Percentiles rank a stretch among this genome's conserved stretches.
Conservation (phyloP, 2,113 vertebrate species). For the Albula glossodonta region DNA sequence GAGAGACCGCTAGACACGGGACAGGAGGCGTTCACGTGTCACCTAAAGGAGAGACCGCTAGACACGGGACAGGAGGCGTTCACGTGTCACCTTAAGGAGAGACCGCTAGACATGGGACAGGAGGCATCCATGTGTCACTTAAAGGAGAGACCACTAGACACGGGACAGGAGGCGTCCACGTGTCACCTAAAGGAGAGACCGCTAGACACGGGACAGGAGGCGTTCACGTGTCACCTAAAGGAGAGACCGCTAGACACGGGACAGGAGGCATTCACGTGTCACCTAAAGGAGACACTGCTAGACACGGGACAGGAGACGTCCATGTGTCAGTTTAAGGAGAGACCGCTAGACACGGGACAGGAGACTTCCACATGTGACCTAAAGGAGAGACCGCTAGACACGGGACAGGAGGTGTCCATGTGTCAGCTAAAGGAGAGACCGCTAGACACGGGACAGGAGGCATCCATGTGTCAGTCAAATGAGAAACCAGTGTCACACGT, state of each 20-base stretch:
- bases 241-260: background rate
- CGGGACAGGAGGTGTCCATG: background rate
- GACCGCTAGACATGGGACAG: background rate
- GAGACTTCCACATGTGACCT: background rate
- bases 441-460: background rate
- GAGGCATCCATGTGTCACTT: background rate
- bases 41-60: background rate
- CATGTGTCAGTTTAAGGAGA: background rate
- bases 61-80: background rate
- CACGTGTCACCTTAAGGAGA: background rate
- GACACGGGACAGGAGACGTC: background rate
- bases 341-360: background rate
- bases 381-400: background rate
- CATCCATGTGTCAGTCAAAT: background rate
- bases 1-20: background rate
- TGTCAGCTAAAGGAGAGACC: background rate
- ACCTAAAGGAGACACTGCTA: background rate
- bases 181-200: background rate
- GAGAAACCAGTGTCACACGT: background rate
- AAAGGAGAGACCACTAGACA: background rate
- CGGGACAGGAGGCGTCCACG: background rate
- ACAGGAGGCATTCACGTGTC: background rate
- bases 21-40: background rate
- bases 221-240: background rate
- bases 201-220: background rate